phyloP scores from a whole-genome alignment of 1,140 invertebrate species.

The Scaptodrosophila lebanonensis region DNA sequence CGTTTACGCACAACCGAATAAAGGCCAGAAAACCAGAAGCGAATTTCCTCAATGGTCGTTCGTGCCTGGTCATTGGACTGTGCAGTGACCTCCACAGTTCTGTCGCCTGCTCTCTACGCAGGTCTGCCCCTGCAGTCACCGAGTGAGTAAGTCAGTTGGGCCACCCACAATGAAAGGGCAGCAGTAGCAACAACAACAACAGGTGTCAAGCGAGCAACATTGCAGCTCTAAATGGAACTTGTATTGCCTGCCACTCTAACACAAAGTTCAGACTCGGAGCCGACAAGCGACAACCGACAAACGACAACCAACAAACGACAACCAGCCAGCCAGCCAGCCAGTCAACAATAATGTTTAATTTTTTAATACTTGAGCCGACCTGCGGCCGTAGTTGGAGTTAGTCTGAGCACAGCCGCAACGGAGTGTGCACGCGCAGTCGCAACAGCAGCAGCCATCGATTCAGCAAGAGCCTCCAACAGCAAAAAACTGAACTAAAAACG shows the following conservation, averaged over 20 bases:
- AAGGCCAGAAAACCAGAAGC: neutral
- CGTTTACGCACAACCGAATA: slow-evolving; percentile 14
- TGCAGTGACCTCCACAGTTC: too few species aligned
- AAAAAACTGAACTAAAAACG: neutral
- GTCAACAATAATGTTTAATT: slow-evolving; percentile 61
- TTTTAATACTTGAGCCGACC: slow-evolving; percentile 76
- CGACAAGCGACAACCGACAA: slow-evolving; percentile 1
- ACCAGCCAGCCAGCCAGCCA: slow-evolving; percentile 18
- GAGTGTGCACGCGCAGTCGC: slow-evolving; percentile 72
- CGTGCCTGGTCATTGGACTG: too few species aligned
- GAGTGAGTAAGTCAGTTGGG: too few species aligned
- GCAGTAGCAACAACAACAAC: too few species aligned
- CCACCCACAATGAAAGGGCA: too few species aligned
- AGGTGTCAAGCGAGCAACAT: too few species aligned
- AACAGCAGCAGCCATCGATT: slow-evolving; percentile 32
- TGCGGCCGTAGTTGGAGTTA: slow-evolving; percentile 66
- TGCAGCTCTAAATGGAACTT: slow-evolving; percentile 34
- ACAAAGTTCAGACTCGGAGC: slow-evolving; percentile 38
- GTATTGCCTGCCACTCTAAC: slow-evolving; percentile 41
- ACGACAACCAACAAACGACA: slow-evolving; percentile 16
- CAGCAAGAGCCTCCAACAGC: slow-evolving; percentile 9
- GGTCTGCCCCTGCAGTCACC: too few species aligned
- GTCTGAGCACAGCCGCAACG: slow-evolving; percentile 76
- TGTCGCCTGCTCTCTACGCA: too few species aligned
- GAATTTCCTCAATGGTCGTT: too few species aligned